phyloP scores from a whole-genome alignment of 2,113 vertebrate genomes.

The Anthoscopus minutus region DNA sequence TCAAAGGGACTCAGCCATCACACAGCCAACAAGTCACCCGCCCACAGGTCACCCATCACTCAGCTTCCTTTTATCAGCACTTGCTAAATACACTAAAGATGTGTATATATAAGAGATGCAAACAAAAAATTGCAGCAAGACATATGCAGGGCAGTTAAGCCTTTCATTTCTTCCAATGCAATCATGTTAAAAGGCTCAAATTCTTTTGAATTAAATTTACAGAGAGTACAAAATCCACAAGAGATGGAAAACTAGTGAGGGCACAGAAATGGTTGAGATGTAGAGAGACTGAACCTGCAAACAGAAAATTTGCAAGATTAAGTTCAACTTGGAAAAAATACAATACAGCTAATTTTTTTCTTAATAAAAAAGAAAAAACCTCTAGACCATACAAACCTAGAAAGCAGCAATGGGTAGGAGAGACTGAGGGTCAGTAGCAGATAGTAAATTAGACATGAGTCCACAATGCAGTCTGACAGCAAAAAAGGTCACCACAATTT shows the following conservation, averaged over 20 bases:
- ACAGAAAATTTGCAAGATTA: not conserved
- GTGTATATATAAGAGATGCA: not conserved
- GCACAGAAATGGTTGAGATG: not conserved
- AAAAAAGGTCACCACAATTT: conserved; percentile 60
- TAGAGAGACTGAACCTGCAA: not conserved
- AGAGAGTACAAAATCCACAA: not conserved
- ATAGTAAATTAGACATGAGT: conserved; percentile 40
- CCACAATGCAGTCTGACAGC: conserved; percentile 57
- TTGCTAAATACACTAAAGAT: not conserved
- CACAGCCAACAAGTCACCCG: not conserved
- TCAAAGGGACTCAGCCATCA: not conserved
- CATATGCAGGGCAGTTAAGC: not conserved
- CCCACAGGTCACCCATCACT: not conserved
- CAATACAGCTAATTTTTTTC: not conserved
- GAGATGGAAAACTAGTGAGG: not conserved
- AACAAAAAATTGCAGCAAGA: not conserved
- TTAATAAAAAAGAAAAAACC: not conserved
- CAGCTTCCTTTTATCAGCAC: not conserved
- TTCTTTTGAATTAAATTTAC: not conserved
- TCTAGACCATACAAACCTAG: not conserved
- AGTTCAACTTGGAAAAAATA: not conserved
- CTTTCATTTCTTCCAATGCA: not conserved
- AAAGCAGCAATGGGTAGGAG: not conserved
- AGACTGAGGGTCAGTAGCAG: conserved; percentile 32
- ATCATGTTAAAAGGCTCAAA: not conserved